Evolutionary conservation across 2,888 invertebrate genomes (phyloP), one percentile per base, ranked within the genome.

Genomic region (Iselma pallidipennis): DNA sequence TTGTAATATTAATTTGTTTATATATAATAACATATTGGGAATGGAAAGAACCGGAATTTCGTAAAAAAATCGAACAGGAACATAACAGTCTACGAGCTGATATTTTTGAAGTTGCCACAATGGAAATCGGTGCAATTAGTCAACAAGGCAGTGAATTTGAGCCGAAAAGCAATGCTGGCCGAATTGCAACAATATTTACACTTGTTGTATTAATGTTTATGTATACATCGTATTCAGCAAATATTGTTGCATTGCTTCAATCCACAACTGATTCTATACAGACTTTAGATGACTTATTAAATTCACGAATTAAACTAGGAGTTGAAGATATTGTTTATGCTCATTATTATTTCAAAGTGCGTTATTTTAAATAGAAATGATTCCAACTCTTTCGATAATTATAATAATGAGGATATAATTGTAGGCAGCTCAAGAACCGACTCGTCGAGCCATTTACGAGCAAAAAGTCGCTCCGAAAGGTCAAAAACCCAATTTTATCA

Each of bases 151-250:
- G 80, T 1, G 75, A 81, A 29, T 66, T 80, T 6, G 80, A 83
- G 71, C 84, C 84, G 0, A 71, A 66, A 25, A 83, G 83, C 9
- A 71, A 70, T 9, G 77, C 83, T 77, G 87, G 86, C 16, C 80
- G 85, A 55, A 76, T 78, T 16, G 71, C 76, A 0, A 75, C 76
- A 3, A 69, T 80, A 25, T 74, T 77, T 29, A 66, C 75, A 0
- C 76, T 79, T 55, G 59, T 76, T 6, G 78, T 82, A 0, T 75
- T 85, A 14, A 85, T 86, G 84, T 85, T 85, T 55, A 75, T 89
- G 14, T 89, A 88, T 75, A 86, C 87, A 0, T 86, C 89, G 0
- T 89, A 88, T 73, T 86, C 88, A 0, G 89, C 89, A 0, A 88
- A 87, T 74, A 88, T 90, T 49, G 88, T 90, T 1, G 88, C 88